A percentile compares a stretch with the other conserved stretches of the same genome.
Conservation (phyloP, 2,888 invertebrate genomes). For the Drosophila nr. perissopoda region DNA sequence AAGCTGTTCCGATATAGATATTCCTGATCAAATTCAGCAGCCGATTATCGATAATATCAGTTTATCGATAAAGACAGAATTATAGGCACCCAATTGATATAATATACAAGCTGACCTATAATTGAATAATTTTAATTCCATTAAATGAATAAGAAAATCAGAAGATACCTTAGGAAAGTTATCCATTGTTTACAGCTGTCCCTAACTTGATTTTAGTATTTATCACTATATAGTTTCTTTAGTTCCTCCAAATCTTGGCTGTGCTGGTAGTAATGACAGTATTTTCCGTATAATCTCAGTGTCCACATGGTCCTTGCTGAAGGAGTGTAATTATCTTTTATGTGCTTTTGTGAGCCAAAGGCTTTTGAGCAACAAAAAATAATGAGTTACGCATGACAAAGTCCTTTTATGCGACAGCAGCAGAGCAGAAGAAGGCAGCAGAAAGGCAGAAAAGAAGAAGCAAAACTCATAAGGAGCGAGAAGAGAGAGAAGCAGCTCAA, state of each 20-base stretch:
- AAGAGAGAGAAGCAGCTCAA: constrained; percentile 23
- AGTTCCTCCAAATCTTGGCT: background rate
- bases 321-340: constrained; percentile 64
- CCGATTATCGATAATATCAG: background rate
- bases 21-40: too few relatives aligned
- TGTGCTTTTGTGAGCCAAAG: constrained; percentile 61
- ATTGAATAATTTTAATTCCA: background rate
- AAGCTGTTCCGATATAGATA: background rate
- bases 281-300: background rate
- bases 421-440: constrained; percentile 25
- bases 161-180: background rate
- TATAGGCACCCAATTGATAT: background rate
- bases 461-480: constrained; percentile 14
- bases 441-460: constrained; percentile 14
- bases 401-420: constrained; percentile 75
- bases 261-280: background rate
- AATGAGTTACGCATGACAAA: constrained; percentile 85
- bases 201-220: background rate
- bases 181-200: too few relatives aligned
- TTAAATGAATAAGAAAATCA: background rate
- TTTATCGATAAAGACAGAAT: background rate
- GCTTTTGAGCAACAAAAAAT: constrained; percentile 75
- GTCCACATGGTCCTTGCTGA: background rate
- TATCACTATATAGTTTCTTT: background rate
- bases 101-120: background rate